These are phyloP conservation scores for Metopia argyrocephala DNA, from an alignment of 2,888 invertebrate species.

Conservation along the genomic window DNA sequence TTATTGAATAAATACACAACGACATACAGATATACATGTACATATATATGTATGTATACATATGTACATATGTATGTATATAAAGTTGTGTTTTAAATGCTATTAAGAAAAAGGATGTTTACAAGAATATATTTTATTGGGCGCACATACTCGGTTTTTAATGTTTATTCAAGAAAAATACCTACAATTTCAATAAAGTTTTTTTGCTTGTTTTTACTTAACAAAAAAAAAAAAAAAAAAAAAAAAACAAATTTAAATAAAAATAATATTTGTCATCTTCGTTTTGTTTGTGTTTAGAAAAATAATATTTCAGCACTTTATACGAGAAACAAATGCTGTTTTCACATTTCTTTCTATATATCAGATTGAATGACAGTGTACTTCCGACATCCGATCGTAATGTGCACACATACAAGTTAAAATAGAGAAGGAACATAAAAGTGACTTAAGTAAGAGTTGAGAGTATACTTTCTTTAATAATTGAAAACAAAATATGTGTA, in stretches of 20 bases:
- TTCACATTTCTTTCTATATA: constrained; percentile 41
- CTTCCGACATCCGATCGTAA: constrained; percentile 73
- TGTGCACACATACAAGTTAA: constrained; percentile 31
- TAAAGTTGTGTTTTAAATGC: background rate
- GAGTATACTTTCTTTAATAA: background rate
- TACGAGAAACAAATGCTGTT: background rate
- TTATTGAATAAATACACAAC: background rate
- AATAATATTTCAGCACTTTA: constrained; percentile 56
- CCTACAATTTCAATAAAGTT: constrained; percentile 27
- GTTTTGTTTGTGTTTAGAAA: constrained; percentile 30
- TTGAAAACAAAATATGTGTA: background rate
- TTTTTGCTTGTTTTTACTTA: background rate
- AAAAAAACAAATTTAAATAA: constrained; percentile 60
- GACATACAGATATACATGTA: constrained; percentile 17
- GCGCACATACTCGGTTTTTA: background rate
- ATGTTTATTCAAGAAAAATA: constrained; percentile 48
- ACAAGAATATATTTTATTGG: constrained; percentile 56
- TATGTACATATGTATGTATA: background rate
- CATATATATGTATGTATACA: constrained; percentile 4
- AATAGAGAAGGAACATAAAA: constrained; percentile 25
- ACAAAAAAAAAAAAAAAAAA: background rate
- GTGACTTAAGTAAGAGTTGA: background rate
- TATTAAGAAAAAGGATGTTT: constrained; percentile 51
- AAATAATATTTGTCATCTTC: constrained; percentile 47
- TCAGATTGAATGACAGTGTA: constrained; percentile 71